Evolutionary conservation across 2,113 vertebrate species (phyloP).

Genomic region (Oryzias curvinotus): DNA sequence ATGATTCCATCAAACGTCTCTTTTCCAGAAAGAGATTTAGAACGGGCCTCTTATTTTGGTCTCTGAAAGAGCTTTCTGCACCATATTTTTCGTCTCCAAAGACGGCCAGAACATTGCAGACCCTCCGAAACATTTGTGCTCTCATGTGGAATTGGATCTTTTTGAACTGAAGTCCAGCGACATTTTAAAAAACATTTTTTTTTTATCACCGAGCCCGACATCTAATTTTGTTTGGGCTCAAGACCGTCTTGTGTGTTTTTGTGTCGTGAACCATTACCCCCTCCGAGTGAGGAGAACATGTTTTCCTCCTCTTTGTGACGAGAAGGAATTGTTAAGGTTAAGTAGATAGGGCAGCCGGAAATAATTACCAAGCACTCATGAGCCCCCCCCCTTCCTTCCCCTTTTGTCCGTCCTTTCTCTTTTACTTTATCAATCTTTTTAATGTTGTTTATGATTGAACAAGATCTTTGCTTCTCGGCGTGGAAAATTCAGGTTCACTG

Average conservation of each 20-base stretch:
- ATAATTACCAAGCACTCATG: slow-evolving; percentile 85
- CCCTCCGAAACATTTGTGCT: slow-evolving; percentile 10
- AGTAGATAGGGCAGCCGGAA: slow-evolving; percentile 89
- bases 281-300: slow-evolving; percentile 69
- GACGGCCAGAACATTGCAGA: slow-evolving; percentile 13
- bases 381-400: slow-evolving; percentile 22
- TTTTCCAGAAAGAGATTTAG: slow-evolving; percentile 21
- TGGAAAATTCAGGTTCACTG: slow-evolving; percentile 71
- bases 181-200: slow-evolving; percentile 1
- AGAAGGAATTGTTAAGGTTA: slow-evolving; percentile 87
- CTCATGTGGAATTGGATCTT: neutral
- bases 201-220: slow-evolving; percentile 6
- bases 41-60: slow-evolving; percentile 22
- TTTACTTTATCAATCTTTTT: slow-evolving; percentile 61
- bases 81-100: neutral
- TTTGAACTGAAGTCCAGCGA: slow-evolving; percentile 7
- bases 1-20: slow-evolving; percentile 43
- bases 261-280: slow-evolving; percentile 61
- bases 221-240: slow-evolving; percentile 36
- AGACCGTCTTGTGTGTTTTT: slow-evolving; percentile 46
- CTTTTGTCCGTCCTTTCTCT: slow-evolving; percentile 77
- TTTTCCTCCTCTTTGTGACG: slow-evolving; percentile 78
- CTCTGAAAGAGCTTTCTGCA: slow-evolving; percentile 7
- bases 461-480: slow-evolving; percentile 69
- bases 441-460: slow-evolving; percentile 65